phyloP scores from a whole-genome alignment of 2,797 vertebrate species.

The Chiloscyllium punctatum region DNA sequence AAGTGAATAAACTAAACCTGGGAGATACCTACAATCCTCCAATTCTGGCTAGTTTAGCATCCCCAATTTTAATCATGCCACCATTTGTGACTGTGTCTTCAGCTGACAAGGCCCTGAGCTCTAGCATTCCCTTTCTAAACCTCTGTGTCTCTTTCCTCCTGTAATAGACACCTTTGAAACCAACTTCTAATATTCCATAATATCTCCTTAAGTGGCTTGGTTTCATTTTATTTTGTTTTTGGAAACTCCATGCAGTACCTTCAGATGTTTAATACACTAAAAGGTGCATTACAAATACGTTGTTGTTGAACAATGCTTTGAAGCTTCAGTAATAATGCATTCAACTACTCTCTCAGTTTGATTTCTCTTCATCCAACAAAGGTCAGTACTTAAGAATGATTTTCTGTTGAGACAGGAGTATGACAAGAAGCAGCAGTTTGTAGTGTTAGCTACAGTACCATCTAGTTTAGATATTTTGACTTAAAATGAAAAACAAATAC shows the following conservation, averaged over 20 bases:
- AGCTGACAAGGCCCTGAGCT: not conserved
- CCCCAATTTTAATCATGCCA: not conserved
- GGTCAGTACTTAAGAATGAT: not conserved
- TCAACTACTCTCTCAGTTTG: not conserved
- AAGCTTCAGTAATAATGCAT: not conserved
- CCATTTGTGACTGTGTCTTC: not conserved
- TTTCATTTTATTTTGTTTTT: not conserved
- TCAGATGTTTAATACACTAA: not conserved
- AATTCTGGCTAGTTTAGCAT: not conserved
- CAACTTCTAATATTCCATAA: not conserved
- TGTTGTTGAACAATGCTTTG: not conserved
- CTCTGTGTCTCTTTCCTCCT: not conserved
- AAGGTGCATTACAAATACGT: not conserved
- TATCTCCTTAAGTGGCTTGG: not conserved
- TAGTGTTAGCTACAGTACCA: not conserved
- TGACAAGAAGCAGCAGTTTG: not conserved
- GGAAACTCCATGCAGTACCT: not conserved
- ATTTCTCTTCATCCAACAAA: not conserved
- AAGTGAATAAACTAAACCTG: no score
- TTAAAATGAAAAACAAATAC: not conserved
- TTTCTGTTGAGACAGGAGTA: not conserved
- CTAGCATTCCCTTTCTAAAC: not conserved
- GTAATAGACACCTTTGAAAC: not conserved
- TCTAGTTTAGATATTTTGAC: not conserved
- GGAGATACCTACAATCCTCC: not conserved